These are phyloP conservation scores for Alosa alosa DNA, from an alignment of 2,113 vertebrate species.

Conservation along the genomic window DNA sequence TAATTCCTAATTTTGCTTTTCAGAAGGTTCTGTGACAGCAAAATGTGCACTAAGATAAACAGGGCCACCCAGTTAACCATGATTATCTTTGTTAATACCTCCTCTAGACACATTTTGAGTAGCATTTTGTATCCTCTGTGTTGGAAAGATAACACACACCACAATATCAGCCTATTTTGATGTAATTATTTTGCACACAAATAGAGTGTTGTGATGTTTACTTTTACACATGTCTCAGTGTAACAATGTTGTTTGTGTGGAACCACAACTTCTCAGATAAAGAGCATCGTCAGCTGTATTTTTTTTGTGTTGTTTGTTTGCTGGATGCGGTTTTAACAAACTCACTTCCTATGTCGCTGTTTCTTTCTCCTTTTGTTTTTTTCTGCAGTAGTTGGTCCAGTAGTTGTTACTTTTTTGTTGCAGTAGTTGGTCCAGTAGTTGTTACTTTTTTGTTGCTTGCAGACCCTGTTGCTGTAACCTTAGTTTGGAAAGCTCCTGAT, in stretches of 20 bases:
- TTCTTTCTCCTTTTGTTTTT: not conserved
- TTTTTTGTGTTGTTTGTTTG: not conserved
- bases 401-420: not conserved
- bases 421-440: not conserved
- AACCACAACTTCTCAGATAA: not conserved
- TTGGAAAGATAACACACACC: not conserved
- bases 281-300: not conserved
- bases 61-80: not conserved
- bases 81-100: not conserved
- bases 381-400: not conserved
- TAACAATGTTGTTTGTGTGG: not conserved
- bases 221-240: not conserved
- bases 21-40: not conserved
- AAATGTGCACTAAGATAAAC: not conserved
- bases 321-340: not conserved
- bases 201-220: not conserved
- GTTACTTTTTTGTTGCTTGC: not conserved
- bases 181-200: not conserved
- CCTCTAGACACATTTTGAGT: not conserved
- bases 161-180: not conserved
- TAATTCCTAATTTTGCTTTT: not conserved
- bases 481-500: not conserved
- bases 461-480: not conserved
- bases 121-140: not conserved
- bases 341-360: not conserved